Conservation (phyloP, 2,113 vertebrate genomes). For the Oriolus oriolus region DNA sequence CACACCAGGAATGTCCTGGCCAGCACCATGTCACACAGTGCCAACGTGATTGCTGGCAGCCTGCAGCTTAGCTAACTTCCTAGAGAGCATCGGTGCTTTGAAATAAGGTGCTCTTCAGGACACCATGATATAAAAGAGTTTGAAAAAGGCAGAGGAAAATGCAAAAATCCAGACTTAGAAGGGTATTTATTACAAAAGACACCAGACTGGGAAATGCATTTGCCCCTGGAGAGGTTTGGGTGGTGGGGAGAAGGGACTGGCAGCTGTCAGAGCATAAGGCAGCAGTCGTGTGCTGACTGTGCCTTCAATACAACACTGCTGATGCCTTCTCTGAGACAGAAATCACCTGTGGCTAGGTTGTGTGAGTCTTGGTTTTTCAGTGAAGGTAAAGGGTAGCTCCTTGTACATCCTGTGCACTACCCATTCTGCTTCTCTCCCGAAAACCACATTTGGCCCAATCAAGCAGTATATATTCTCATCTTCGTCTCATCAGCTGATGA, state of each 20-base stretch:
- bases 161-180: background rate
- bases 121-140: background rate
- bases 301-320: background rate
- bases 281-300: background rate
- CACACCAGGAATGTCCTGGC: background rate
- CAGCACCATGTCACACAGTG: background rate
- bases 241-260: background rate
- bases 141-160: background rate
- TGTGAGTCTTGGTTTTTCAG: background rate
- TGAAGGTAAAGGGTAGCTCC: background rate
- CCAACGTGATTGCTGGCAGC: accelerated
- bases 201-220: background rate
- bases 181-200: background rate
- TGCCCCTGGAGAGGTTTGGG: background rate
- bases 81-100: background rate
- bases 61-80: background rate
- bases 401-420: background rate
- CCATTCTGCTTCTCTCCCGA: background rate
- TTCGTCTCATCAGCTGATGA: background rate
- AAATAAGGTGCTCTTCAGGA: background rate
- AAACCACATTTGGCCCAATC: background rate
- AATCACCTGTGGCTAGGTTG: background rate
- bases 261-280: background rate
- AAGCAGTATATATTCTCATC: background rate
- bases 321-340: background rate